Base-by-base conservation (phyloP, 2,797 vertebrate genomes). In the Bufotes viridis region DNA sequence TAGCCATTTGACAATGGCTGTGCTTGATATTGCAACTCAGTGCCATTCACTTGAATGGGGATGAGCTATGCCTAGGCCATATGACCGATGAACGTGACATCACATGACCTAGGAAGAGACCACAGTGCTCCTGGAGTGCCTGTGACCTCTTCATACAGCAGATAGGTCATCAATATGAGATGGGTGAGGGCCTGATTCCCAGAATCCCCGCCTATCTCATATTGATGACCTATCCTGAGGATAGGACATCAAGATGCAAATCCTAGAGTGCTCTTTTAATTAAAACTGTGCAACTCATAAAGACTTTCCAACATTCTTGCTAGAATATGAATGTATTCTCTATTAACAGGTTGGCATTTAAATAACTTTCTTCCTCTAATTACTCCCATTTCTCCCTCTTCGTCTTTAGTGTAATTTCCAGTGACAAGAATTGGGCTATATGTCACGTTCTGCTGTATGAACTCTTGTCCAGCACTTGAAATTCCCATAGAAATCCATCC, bases 371-470 rank as follows among this genome's bases (percentile, higher is more conserved):
- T 17, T 57, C 51, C 7, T 78, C 7, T 58, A 79, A 18, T 57
- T 60, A 17, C 15, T 51, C 24, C 29, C 17, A 29, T 84, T 58
- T n/a, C n/a, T 17, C 12, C 26, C 20, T 74, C 22, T n/a, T 18
- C 11, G n/a, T 22, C 26, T 12, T 75, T 51, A 12, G 57, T 51
- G 22, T n/a, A 22, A 76, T 74, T 76, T 74, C 17, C 1, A 58
- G 72, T 24, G 70, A 61, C 55, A 26, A 76, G 34, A 61, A 61
- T 58, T 18, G 82, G 49, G 60, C 81, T 63, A 69, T 82, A 65
- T 69, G 70, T 75, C 69, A 84, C 55, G 42, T 75, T 75, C 17
- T 51, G 24, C 34, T 75, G 17, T 84, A 76, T 76, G 57, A 58
- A 74, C 82, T 61, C 57, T 74, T 58, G 34, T 75, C 57, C 83